A percentile compares a stretch with the other conserved stretches of the same genome.
Evolutionary conservation across 2,797 vertebrate species (phyloP).

Genomic region (Anniella stebbinsi): DNA sequence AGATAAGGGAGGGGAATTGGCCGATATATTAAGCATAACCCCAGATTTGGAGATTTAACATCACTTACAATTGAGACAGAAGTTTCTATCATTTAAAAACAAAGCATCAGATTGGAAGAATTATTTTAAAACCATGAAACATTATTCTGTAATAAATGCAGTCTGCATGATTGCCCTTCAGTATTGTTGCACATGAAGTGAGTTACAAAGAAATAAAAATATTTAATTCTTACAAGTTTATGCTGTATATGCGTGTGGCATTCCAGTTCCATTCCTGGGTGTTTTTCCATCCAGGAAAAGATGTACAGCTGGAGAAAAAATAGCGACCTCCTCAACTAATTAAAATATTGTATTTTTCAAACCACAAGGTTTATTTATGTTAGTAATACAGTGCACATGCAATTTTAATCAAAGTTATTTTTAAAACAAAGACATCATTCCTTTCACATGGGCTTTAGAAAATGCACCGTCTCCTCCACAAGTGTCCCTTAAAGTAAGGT

Average conservation of each 20-base stretch:
- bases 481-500: conserved; percentile 17
- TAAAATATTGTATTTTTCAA: conserved; percentile 2
- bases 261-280: not conserved
- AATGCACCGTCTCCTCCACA: not conserved
- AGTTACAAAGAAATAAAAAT: not conserved
- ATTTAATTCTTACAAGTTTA: not conserved
- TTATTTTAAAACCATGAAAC: not conserved
- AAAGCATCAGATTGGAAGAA: not conserved
- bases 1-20: not conserved
- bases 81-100: not conserved
- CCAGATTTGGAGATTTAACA: not conserved
- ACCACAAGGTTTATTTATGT: conserved; percentile 5
- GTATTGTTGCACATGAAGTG: not conserved
- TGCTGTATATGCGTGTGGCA: not conserved
- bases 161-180: not conserved
- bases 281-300: not conserved
- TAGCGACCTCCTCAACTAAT: not conserved
- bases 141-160: conserved; percentile 1
- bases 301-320: not conserved
- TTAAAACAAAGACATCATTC: not conserved
- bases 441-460: not conserved
- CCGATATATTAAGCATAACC: not conserved
- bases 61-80: not conserved
- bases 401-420: not conserved
- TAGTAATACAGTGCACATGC: not conserved